Conservation (phyloP, 2,888 invertebrate genomes). For the Scaptomyza flava region DNA sequence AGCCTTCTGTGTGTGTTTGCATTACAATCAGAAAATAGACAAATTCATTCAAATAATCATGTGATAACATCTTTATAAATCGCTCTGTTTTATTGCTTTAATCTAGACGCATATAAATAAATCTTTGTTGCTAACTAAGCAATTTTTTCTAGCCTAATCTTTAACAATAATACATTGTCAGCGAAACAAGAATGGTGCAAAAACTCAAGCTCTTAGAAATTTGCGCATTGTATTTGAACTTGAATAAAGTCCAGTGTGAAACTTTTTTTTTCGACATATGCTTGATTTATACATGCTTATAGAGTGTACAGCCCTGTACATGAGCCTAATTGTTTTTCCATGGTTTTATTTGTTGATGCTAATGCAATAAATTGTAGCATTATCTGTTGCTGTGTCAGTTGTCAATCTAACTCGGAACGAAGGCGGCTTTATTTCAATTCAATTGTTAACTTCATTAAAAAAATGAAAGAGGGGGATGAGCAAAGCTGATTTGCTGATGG, state of each 20-base stretch:
- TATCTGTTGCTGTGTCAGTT: neutral
- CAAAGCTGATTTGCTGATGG: slow-evolving; percentile 27
- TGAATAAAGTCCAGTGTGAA: no score
- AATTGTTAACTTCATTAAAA: slow-evolving; percentile 31
- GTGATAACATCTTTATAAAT: neutral
- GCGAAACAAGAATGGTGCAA: no score
- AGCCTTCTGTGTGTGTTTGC: slow-evolving; percentile 6
- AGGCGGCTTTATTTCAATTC: slow-evolving; percentile 15
- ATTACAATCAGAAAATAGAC: neutral
- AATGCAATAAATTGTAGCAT: neutral
- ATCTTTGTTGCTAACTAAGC: no score
- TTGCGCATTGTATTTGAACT: no score
- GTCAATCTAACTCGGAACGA: neutral
- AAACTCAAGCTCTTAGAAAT: no score
- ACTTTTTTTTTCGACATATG: no score
- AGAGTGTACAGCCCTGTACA: neutral
- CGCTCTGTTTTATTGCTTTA: neutral
- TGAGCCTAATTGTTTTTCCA: neutral
- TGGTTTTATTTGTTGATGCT: neutral
- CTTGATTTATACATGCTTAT: neutral
- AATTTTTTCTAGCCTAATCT: no score
- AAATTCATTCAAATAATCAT: neutral
- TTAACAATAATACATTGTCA: no score
- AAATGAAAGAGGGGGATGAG: neutral
- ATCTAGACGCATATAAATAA: no score